Conservation (phyloP, 2,797 vertebrate genomes). For the Carcharodon carcharias region DNA sequence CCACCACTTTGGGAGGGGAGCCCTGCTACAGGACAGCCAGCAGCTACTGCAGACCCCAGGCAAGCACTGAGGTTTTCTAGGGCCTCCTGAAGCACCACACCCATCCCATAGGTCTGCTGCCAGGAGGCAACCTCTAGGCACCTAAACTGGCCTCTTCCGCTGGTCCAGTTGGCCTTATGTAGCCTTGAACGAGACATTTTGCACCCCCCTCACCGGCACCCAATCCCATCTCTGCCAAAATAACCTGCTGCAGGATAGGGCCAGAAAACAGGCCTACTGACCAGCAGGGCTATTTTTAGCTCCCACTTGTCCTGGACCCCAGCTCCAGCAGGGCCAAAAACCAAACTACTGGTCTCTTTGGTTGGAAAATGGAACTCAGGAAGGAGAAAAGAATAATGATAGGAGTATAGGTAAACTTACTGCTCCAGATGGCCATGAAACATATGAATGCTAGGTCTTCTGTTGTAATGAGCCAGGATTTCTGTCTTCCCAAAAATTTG, state of each 20-base stretch:
- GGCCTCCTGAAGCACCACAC: too few species aligned
- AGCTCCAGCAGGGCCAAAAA: background rate
- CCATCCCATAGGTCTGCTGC: background rate
- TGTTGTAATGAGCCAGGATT: background rate
- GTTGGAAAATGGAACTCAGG: background rate
- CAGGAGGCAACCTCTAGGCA: background rate
- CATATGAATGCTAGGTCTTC: background rate
- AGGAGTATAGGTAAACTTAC: background rate
- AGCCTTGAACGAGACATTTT: too few species aligned
- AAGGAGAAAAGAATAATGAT: background rate
- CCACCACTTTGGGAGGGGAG: background rate
- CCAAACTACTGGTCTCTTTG: background rate
- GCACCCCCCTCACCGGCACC: too few species aligned
- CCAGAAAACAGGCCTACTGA: background rate
- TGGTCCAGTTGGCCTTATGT: too few species aligned
- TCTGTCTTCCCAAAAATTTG: background rate
- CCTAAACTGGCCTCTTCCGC: background rate
- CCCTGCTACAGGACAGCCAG: background rate
- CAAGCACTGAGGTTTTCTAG: background rate
- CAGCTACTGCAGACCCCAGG: background rate
- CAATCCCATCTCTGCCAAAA: background rate
- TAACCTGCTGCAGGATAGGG: background rate
- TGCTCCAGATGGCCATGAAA: background rate
- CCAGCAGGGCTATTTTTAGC: background rate
- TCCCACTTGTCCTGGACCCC: background rate